Evolutionary conservation across 1,140 invertebrate species (phyloP).

Genomic region (Hyposmocoma kahamanoa): DNA sequence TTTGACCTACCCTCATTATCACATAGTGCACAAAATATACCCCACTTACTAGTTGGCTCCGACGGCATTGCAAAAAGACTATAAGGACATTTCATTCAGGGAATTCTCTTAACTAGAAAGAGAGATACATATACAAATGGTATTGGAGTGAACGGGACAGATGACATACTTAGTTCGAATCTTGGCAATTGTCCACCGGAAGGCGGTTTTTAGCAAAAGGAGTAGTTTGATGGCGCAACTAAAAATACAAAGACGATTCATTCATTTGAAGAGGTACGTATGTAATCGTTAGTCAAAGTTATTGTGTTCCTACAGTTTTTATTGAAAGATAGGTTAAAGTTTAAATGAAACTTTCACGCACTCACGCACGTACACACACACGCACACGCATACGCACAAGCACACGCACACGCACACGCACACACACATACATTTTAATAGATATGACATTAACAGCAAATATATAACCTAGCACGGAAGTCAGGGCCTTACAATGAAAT

Average conservation of each 20-base stretch:
- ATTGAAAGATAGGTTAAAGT: no score
- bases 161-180: conserved; percentile 39
- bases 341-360: no score
- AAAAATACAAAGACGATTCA: conserved; percentile 59
- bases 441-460: no score
- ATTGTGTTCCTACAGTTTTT: no score
- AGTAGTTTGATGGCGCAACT: conserved; percentile 40
- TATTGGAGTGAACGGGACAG: conserved; percentile 21
- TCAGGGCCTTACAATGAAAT: no score
- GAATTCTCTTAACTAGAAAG: conserved; percentile 39
- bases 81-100: conserved; percentile 63
- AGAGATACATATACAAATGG: conserved; percentile 27
- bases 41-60: conserved; percentile 38
- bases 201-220: conserved; percentile 53
- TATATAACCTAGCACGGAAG: no score
- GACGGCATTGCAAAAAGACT: conserved; percentile 58
- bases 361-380: no score
- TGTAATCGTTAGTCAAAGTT: no score
- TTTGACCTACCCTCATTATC: conserved; percentile 25
- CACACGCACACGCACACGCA: no score
- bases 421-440: no score
- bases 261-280: no score
- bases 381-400: no score
- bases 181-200: conserved; percentile 71
- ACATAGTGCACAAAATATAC: conserved; percentile 19